Percentiles rank a stretch among this genome's conserved stretches.
phyloP scores from a whole-genome alignment of 2,113 vertebrate species.

The Nycticebus coucang region DNA sequence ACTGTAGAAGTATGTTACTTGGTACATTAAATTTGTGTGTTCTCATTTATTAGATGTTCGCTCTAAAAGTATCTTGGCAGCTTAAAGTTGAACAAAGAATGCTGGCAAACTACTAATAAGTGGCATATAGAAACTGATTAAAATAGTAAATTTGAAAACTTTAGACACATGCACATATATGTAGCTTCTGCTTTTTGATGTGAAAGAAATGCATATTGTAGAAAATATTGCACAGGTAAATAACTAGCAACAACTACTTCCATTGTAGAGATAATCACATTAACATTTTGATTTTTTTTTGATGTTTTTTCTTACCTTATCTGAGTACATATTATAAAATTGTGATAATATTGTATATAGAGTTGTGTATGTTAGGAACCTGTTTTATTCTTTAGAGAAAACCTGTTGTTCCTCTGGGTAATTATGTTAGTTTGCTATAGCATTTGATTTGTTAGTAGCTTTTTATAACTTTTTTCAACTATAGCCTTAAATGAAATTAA shows the following conservation, averaged over 20 bases:
- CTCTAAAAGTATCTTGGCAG: not conserved
- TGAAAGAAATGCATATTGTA: conserved; percentile 4
- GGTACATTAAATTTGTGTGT: not conserved
- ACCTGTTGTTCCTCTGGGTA: not conserved
- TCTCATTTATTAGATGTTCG: conserved; percentile 1
- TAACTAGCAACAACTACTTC: not conserved
- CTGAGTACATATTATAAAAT: not conserved
- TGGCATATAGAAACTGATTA: not conserved
- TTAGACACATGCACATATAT: not conserved
- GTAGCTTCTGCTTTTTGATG: not conserved
- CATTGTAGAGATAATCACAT: not conserved
- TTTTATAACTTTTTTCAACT: not conserved
- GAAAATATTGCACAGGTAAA: not conserved
- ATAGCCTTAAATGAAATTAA: not conserved
- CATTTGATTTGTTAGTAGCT: conserved; percentile 20
- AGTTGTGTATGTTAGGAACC: not conserved
- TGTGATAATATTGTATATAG: not conserved
- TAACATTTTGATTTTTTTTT: not conserved
- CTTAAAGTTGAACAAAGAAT: conserved; percentile 25
- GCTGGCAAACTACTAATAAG: not conserved
- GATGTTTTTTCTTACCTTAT: not conserved
- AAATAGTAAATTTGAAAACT: conserved; percentile 3
- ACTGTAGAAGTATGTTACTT: not conserved
- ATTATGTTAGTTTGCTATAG: not conserved
- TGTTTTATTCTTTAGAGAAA: not conserved